Base-by-base conservation (phyloP, 2,888 invertebrate genomes). In the Eilema depressum region DNA sequence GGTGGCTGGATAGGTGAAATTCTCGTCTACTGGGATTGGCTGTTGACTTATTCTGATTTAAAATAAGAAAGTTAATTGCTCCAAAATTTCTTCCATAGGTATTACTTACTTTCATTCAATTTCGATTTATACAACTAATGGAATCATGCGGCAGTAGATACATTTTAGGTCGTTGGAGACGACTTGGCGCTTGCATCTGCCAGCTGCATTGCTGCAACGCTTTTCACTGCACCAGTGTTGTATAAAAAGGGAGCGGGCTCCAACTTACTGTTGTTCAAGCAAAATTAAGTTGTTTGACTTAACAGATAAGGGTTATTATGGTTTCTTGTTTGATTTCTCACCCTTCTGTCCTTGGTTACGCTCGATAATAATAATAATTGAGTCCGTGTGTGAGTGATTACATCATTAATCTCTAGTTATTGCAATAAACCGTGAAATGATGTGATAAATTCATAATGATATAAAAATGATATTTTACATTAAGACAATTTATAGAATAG, bases 131-230 rank as follows among this genome's bases (percentile, higher is more conserved):
- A n/a, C 14, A 62, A 63, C 11, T 47, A 47, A 47, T 59, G 4
- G 26, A 41, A 41, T 63, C 25, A 68, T 56, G 62, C 53, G 17
- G 53, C 17, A 37, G 3, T 26, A 14, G 23, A 63, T 12, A 33
- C 23, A 33, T n/a, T 28, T 59, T 8, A 57, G 63, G n/a, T 11
- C 30, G 59, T 20, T 23, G 28, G 37, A 47, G 68, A 64, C 68
- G 53, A 72, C 61, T 67, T 23, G 64, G n/a, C 30, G 41, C 67
- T 64, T 37, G 62, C 57, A 69, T 60, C 56, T 74, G 70, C 63
- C 82, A 74, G 79, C 70, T 81, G 59, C 71, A 79, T 56, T 70
- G 62, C 74, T 68, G 57, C 75, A 73, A 62, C 60, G 69, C 65
- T 41, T 71, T 57, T 57, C 53, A 73, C 60, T 71, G 73, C 73